Base-by-base conservation (phyloP, 1,140 invertebrate species). In the Sesamia nonagrioides region DNA sequence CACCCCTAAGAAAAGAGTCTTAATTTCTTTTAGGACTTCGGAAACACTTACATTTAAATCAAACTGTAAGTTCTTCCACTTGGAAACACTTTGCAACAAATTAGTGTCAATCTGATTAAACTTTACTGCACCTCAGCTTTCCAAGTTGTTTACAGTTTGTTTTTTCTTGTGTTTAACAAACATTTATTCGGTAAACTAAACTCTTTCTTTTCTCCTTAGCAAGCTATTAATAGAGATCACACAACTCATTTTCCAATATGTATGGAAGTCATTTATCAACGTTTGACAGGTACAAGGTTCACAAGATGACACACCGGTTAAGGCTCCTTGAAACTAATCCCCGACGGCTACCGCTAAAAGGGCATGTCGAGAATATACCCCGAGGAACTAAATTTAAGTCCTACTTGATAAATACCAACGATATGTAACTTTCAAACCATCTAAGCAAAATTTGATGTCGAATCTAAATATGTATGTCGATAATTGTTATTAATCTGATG, bases 221-320 rank as follows among this genome's bases (percentile, higher is more conserved):
- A 13, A 60, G 5, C 17, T 54, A 60, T 73, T 21, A 52, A 15
- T 1, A 72, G 27, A 9, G 52, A 73, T 58, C 52, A 60, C 11
- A 73, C 52, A 73, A 56, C 52, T 73, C 71, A 60, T 60, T 73
- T 73, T 40, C 52, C 13, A 72, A 42, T 45, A 45, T 35, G n/a
- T 45, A 72, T 48, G 79, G 42, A 74, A 79, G 82, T 56, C 63
- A 81, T 83, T 78, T 72, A 81, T 85, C 84, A 85, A 83, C 50
- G 33, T 76, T 75, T 80, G 82, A 72, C 71, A 80, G 80, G 63
- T 78, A 76, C 80, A 77, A 54, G 68, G 54, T 73, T 73, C 54
- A 45, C 42, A 54, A 54, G 45, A 40, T 21, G 60, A 75, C 50
- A 58, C 40, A 66, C 68, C 35, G 27, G 73, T 50, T 61, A 63